Percentiles rank a stretch among this genome's conserved stretches.
These are phyloP conservation scores for Aphis craccivora DNA, from an alignment of 1,140 invertebrate genomes.

Conservation along the genomic window DNA sequence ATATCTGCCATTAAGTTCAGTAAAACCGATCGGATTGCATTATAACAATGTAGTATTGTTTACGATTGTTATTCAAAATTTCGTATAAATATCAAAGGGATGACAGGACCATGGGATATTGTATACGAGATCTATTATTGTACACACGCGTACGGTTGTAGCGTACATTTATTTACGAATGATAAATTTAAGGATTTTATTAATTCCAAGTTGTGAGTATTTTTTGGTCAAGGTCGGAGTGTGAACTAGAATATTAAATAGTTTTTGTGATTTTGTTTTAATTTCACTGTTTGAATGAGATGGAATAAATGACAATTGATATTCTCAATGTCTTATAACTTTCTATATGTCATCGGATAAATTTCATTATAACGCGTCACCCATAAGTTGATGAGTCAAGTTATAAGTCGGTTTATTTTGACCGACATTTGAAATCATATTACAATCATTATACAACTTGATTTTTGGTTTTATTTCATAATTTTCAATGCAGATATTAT, in stretches of 20 bases:
- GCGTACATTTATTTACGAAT: not conserved
- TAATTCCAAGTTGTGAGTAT: not conserved
- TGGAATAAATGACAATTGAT: slow-evolving; percentile 32
- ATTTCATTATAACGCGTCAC: slow-evolving; percentile 21
- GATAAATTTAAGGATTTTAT: not conserved
- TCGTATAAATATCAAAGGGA: slow-evolving; percentile 1
- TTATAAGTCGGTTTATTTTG: not conserved
- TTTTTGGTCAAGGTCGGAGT: slow-evolving; percentile 19
- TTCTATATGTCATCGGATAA: not conserved
- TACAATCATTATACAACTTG: not conserved
- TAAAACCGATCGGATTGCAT: not conserved
- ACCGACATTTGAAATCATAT: slow-evolving; percentile 7
- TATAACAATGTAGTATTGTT: slow-evolving; percentile 6
- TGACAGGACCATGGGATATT: not conserved
- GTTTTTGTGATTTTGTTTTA: slow-evolving; percentile 44
- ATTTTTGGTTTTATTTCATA: not conserved
- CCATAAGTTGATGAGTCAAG: not conserved
- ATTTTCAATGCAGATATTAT: not conserved
- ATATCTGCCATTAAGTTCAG: not conserved
- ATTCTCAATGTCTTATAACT: slow-evolving; percentile 23
- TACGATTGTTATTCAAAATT: slow-evolving; percentile 8
- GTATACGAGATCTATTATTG: not conserved
- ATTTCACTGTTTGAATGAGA: slow-evolving; percentile 29
- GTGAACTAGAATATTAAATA: slow-evolving; percentile 32
- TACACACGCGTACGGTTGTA: not conserved